These are phyloP conservation scores for Mellivora capensis DNA, from an alignment of 2,113 vertebrate genomes.

Conservation along the genomic window DNA sequence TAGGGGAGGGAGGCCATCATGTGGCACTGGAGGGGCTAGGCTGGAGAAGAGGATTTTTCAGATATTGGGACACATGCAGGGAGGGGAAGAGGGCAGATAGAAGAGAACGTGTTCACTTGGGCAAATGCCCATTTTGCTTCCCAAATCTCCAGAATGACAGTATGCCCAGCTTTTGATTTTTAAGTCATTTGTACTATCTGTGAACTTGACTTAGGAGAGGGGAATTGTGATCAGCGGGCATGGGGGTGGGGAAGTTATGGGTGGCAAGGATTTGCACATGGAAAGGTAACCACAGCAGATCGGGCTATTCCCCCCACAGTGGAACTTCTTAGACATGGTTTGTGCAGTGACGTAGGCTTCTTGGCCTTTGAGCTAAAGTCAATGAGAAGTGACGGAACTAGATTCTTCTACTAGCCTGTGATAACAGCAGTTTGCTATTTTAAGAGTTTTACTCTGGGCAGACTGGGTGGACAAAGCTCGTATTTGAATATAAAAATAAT, in stretches of 20 bases:
- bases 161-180: not conserved
- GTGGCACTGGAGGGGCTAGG: not conserved
- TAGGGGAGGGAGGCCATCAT: not conserved
- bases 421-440: not conserved
- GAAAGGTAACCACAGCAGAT: not conserved
- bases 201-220: not conserved
- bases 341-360: not conserved
- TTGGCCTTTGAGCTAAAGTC: not conserved
- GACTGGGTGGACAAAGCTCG: not conserved
- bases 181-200: not conserved
- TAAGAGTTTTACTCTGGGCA: not conserved
- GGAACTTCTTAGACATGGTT: not conserved
- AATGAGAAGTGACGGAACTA: not conserved
- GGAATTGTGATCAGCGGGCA: not conserved
- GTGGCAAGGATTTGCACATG: not conserved
- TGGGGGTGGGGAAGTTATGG: not conserved
- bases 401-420: not conserved
- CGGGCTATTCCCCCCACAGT: not conserved
- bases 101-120: not conserved
- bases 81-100: not conserved
- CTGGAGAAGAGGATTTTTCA: not conserved
- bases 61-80: not conserved
- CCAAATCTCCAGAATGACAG: not conserved
- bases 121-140: not conserved
- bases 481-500: slow-evolving; percentile 19